Evolutionary conservation across 1,140 invertebrate species (phyloP), one percentile per base, ranked within the genome.

Genomic region (Ruditapes philippinarum): DNA sequence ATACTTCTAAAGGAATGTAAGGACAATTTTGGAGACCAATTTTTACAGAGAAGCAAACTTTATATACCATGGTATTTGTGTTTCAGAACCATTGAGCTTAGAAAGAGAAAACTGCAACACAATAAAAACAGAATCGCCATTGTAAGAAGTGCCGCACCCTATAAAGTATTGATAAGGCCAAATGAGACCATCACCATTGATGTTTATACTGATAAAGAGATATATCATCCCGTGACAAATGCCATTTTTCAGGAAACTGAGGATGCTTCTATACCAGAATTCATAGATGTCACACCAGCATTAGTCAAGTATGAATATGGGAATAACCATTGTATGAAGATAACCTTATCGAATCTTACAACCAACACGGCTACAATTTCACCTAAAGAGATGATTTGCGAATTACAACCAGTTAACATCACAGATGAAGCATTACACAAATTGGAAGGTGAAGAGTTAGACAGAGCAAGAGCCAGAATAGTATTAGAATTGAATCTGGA

Each of bases 391-490:
- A 57, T 57, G 7, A 57, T 57, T 22, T 57, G 51, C n/a, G 51
- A 57, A 57, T n/a, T 57, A n/a, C 51, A 57, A 19, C 51, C 51
- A 11, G 51, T 57, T 14, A 57, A 57, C 4, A 19, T 57, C 19
- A 57, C 19, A 11, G 51, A 57, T 22, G 45, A 57, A n/a, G 51
- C 19, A 14, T 25, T 87, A 14, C 2, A 28, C 14, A 38, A 49
- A 45, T 45, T 62, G 22, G 49, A 54, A 54, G 42, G 38, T 31
- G 42, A 40, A 22, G 38, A 65, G 36, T 57, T 57, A 25, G 36
- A 33, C 22, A 40, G 22, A 45, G 19, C 31, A 88, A 40, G 82
- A 95, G 42, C 96, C 96, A 89, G 94, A 93, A 22, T 78, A 94
- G 45, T 80, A 49, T 7, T 11, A 19, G 45, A 49, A 49, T 19